Percentiles rank a stretch among this genome's conserved stretches.
phyloP scores from a whole-genome alignment of 2,797 vertebrate genomes.

The Sebastes paucispinis region DNA sequence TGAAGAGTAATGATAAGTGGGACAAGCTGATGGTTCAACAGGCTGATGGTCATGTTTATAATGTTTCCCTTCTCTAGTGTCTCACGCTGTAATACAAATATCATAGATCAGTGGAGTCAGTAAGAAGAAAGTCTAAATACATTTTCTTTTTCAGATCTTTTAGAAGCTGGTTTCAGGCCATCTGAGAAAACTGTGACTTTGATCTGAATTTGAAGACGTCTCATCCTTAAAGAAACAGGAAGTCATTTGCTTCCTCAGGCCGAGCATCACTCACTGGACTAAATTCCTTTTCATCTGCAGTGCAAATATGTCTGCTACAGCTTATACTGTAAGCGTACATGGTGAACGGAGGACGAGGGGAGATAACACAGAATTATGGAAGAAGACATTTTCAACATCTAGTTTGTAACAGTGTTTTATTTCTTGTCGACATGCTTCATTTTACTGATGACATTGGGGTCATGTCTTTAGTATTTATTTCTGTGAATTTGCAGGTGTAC shows the following conservation, averaged over 20 bases:
- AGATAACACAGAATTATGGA: not conserved
- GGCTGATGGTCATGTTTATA: not conserved
- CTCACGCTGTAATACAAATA: not conserved
- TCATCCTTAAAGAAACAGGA: slow-evolving; percentile 15
- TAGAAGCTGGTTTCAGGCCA: not conserved
- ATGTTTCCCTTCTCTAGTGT: not conserved
- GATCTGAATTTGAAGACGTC: not conserved
- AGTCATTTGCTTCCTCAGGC: not conserved
- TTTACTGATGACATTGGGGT: too few species aligned
- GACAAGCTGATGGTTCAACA: not conserved
- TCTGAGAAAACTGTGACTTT: not conserved
- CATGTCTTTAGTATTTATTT: too few species aligned
- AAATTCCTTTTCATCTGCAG: slow-evolving; percentile 1
- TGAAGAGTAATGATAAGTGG: not conserved
- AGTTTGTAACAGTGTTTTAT: not conserved
- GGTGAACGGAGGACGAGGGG: not conserved
- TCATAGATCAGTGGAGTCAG: not conserved
- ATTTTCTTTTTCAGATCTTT: not conserved
- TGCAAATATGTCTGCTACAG: slow-evolving; percentile 1
- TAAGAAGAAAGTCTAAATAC: not conserved
- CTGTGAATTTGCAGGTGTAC: not conserved
- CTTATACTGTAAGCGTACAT: not conserved
- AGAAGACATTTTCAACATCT: not conserved
- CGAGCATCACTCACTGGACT: not conserved
- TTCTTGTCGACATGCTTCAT: not conserved